Base-by-base conservation (phyloP, 1,140 invertebrate genomes). In the Ectropis grisescens region DNA sequence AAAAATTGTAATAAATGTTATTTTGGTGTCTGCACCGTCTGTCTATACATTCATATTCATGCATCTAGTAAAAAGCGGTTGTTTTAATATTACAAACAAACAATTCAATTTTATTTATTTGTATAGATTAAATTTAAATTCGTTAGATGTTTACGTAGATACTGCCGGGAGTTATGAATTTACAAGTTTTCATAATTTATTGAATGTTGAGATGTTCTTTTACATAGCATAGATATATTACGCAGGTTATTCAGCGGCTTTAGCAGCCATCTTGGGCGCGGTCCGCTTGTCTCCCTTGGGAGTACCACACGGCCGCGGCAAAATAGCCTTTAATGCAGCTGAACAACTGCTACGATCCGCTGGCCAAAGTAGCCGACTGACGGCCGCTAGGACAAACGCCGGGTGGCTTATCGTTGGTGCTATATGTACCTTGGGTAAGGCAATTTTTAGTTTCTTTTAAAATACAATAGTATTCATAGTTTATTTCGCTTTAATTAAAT, bases 361-460 rank as follows among this genome's bases (percentile, higher is more conserved):
- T n/a, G 95, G 91, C 61, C 97, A 98, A 83, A 98, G 97, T 78
- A 96, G 95, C 74, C 87, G 96, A 39, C 84, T 99, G 34, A 98
- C 97, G 7, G 85, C 98, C 27, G 94, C 96, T 65, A 87, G 96
- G 71, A 98, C 96, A 22, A 94, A 97, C 67, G 95, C 97, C 36
- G 98, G 97, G 9, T 99, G 98, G 98, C 86, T 98, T 11, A 82
- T 99, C 11, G 95, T 99, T 58, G 96, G 96, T 24, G 91, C 97
- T 35, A 93, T 99, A 12, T 97, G 98, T 91, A 98, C 96, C 9
- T 71, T 99, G 48, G 96, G 95, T 93, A 80, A 60, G 33, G 33
- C 25, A 29, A 32, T 31, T 31, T 42, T 29, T 22, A 28, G 8
- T 33, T 15, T 1, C n/a, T n/a, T n/a, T n/a, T n/a, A n/a, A 10